Conservation (phyloP, 2,113 vertebrate genomes). For the Rhagologus leucostigma region DNA sequence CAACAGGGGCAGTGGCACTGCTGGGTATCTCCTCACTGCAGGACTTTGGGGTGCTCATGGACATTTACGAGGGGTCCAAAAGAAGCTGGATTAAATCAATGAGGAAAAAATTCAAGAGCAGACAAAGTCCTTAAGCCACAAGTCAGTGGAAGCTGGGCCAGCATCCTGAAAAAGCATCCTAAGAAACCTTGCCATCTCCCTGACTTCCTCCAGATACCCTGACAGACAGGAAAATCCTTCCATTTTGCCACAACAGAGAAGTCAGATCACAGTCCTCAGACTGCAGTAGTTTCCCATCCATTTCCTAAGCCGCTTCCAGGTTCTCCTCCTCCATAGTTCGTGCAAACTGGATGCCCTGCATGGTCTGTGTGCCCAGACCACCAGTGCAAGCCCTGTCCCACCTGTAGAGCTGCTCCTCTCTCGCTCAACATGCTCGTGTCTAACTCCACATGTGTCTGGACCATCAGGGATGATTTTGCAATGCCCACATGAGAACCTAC, state of each 20-base stretch:
- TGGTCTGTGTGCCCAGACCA: background rate
- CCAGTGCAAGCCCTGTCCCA: background rate
- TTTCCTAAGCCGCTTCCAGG: background rate
- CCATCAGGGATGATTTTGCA: background rate
- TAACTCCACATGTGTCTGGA: background rate
- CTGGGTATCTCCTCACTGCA: rapidly evolving
- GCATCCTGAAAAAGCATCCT: background rate
- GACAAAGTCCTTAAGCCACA: background rate
- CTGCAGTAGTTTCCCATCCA: background rate
- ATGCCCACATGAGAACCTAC: background rate
- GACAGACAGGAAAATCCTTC: background rate
- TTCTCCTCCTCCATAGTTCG: background rate
- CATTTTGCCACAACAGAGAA: background rate
- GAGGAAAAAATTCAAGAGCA: background rate
- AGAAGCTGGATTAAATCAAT: background rate
- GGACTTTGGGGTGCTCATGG: background rate
- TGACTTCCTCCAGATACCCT: background rate
- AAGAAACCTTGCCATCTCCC: background rate
- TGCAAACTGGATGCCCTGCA: background rate
- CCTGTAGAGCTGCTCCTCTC: rapidly evolving
- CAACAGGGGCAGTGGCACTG: background rate
- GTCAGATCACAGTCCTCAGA: background rate
- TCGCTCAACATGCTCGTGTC: background rate
- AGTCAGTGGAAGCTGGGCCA: background rate
- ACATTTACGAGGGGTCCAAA: background rate